Percentiles rank a stretch among this genome's conserved stretches.
Conservation (phyloP, 2,113 vertebrate species). For the Centropus bengalensis region DNA sequence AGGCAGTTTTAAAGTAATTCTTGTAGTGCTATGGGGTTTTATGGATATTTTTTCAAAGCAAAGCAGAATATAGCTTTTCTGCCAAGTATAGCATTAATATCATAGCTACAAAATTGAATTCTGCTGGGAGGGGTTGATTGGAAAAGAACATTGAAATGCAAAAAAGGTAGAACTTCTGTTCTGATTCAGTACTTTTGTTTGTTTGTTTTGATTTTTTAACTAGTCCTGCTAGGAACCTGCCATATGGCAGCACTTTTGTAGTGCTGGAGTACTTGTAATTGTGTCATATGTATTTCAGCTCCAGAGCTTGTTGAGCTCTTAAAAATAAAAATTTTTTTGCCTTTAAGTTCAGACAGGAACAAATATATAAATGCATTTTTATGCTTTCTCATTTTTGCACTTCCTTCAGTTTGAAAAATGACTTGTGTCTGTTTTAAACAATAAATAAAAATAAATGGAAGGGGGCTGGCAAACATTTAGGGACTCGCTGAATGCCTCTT, state of each 20-base stretch:
- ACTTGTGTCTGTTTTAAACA: not conserved
- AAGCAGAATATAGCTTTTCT: not conserved
- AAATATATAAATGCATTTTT: not conserved
- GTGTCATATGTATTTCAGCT: not conserved
- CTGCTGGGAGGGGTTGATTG: not conserved
- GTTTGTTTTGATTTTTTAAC: not conserved
- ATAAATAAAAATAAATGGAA: not conserved
- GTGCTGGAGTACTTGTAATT: not conserved
- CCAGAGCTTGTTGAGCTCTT: not conserved
- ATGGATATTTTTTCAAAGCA: not conserved
- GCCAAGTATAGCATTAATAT: not conserved
- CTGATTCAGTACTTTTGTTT: not conserved
- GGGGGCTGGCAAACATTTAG: not conserved
- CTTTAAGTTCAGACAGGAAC: not conserved
- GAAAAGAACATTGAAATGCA: not conserved
- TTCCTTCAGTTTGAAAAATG: slow-evolving; percentile 10
- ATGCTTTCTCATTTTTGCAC: not conserved
- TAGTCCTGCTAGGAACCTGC: not conserved
- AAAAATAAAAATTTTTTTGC: not conserved
- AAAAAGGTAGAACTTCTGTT: not conserved
- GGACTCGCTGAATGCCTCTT: not conserved
- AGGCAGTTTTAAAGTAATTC: not conserved
- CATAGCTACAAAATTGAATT: not conserved
- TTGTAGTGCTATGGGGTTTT: not conserved
- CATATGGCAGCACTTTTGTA: not conserved